Base-by-base conservation (phyloP, 2,113 vertebrate genomes). In the Proterorhinus semilunaris region DNA sequence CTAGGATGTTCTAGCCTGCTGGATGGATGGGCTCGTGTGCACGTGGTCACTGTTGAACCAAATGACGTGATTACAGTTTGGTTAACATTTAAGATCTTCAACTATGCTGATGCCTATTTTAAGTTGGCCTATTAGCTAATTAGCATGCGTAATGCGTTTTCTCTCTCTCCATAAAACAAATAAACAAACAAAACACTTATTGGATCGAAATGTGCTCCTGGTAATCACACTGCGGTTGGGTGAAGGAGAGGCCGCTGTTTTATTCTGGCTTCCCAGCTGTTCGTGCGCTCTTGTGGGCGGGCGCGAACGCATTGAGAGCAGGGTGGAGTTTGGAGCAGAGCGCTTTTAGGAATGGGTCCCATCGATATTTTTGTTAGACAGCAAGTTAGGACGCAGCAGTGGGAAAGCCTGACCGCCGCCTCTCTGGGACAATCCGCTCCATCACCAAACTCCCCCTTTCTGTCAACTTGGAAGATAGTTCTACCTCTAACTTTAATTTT, bases 301-400 rank as follows among this genome's bases (percentile, higher is more conserved):
- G 89, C 76, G 49, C 52, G 66, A 57, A 76, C 42, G 58, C 59
- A 51, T 71, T 55, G 11, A 51, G n/a, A 66, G 73, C 71, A 87
- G 91, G 90, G 91, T 85, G 93, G 91, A 85, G 88, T 88, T 78
- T 53, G 43, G 62, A 68, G 72, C 65, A 67, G 58, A 61, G 67
- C 62, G 78, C 88, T 88, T 91, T 93, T 91, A 92, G 91, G 85
- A 92, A 89, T 91, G 91, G 89, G 85, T 87, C 87, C 87, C 76
- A 71, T 82, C 82, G 69, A 65, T 67, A 72, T 76, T 85, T 36
- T 71, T 81, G 88, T 88, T 88, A 88, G 88, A 90, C 90, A 84
- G 90, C 85, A 82, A 61, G 87, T 88, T 79, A 81, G 76, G 66
- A 78, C 90, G 88, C 87, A 82, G 90, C 88, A 89, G 83, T 85